Percentiles rank a stretch among this genome's conserved stretches.
These are phyloP conservation scores for Hecatera dysodea DNA, from an alignment of 2,888 invertebrate genomes.

Conservation along the genomic window DNA sequence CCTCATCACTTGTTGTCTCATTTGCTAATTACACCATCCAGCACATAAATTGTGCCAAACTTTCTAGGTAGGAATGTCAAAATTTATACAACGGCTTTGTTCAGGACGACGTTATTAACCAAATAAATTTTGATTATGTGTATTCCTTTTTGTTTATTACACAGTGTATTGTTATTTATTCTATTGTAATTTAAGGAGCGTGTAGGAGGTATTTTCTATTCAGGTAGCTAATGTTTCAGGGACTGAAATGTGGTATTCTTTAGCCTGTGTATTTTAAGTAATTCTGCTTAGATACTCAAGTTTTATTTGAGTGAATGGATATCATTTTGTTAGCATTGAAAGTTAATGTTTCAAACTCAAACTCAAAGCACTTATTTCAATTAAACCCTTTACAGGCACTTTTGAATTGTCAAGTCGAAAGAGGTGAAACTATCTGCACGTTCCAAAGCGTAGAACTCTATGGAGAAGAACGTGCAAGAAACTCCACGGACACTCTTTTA, in stretches of 20 bases:
- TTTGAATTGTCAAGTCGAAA: too few species aligned
- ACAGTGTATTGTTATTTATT: conserved; percentile 38
- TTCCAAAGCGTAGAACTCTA: too few species aligned
- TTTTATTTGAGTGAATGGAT: conserved; percentile 1
- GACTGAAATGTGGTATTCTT: conserved; percentile 19
- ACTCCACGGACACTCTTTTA: too few species aligned
- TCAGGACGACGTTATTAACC: conserved; percentile 62
- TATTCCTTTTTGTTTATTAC: conserved; percentile 61
- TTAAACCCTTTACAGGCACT: too few species aligned
- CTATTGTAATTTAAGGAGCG: conserved; percentile 34
- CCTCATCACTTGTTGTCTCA: conserved; percentile 47
- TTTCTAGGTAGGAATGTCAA: conserved; percentile 56
- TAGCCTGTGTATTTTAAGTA: background rate
- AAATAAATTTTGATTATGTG: conserved; percentile 71
- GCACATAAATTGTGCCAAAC: conserved; percentile 62
- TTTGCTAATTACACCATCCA: conserved; percentile 58
- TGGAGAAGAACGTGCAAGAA: too few species aligned
- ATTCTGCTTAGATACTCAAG: background rate
- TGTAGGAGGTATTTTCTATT: conserved; percentile 38
- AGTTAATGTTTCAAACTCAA: too few species aligned
- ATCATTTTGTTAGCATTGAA: conserved; percentile 1
- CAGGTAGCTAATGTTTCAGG: conserved; percentile 39
- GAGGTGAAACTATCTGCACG: too few species aligned
- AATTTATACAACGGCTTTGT: conserved; percentile 66
- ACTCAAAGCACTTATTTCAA: too few species aligned